phyloP scores from a whole-genome alignment of 2,888 invertebrate genomes.

The Agriotes lineatus region DNA sequence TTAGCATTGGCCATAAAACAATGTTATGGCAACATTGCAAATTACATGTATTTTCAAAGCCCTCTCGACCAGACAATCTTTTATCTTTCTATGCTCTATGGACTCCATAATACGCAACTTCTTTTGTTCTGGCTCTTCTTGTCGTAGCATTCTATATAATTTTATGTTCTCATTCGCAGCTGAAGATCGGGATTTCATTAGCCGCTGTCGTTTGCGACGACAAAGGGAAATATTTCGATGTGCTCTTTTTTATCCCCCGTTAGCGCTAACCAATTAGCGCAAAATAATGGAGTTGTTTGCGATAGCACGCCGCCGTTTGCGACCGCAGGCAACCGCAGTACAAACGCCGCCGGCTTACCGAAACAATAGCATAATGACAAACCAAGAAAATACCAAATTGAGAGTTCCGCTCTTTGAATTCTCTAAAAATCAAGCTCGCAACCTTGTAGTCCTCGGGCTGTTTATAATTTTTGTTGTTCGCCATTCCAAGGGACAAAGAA shows the following conservation, averaged over 20 bases:
- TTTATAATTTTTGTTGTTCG: slow-evolving; percentile 34
- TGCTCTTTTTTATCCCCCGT: not conserved
- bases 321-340: slow-evolving; percentile 53
- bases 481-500: slow-evolving; percentile 14
- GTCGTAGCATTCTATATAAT: too few relatives aligned
- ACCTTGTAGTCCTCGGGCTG: slow-evolving; percentile 52
- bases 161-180: too few relatives aligned
- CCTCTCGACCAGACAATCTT: too few relatives aligned
- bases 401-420: slow-evolving; percentile 54
- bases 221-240: too few relatives aligned
- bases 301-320: slow-evolving; percentile 47
- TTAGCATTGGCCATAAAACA: too few relatives aligned
- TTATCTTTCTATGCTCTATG: too few relatives aligned
- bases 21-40: too few relatives aligned
- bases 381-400: slow-evolving; percentile 59
- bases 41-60: too few relatives aligned
- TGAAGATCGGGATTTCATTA: too few relatives aligned
- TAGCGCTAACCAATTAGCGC: slow-evolving; percentile 58
- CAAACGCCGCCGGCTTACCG: slow-evolving; percentile 50
- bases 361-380: slow-evolving; percentile 63
- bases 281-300: slow-evolving; percentile 61
- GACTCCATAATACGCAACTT: too few relatives aligned
- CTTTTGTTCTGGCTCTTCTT: too few relatives aligned
- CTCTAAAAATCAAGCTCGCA: slow-evolving; percentile 55
- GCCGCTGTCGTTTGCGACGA: too few relatives aligned